Evolutionary conservation across 2,797 vertebrate genomes (phyloP).

Genomic region (Adelosebastes latens): DNA sequence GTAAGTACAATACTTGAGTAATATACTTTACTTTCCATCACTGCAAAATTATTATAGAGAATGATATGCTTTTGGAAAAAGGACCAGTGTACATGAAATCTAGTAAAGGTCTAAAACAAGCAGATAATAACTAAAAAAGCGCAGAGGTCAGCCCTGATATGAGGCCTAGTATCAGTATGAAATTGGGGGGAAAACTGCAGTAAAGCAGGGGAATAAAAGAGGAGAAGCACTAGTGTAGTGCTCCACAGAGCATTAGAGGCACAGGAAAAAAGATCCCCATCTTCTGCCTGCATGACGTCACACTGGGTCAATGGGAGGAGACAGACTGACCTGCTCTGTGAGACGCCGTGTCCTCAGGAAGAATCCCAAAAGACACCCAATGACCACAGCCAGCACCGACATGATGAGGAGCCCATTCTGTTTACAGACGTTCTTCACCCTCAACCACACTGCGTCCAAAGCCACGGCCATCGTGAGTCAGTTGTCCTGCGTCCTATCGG

Average conservation of each 20-base stretch:
- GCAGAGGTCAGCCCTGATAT: neutral
- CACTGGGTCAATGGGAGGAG: constrained; percentile 9
- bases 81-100: neutral
- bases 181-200: neutral
- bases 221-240: neutral
- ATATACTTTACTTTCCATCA: neutral
- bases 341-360: constrained; percentile 93
- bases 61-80: neutral
- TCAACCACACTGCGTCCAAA: constrained; percentile 86
- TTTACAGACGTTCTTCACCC: constrained; percentile 91
- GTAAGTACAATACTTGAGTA: no score
- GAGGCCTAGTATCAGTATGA: neutral
- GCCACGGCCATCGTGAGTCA: constrained; percentile 87
- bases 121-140: neutral
- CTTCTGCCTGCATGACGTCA: constrained; percentile 15
- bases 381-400: constrained; percentile 93
- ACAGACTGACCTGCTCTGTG: constrained; percentile 91
- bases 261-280: neutral
- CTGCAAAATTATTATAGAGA: neutral
- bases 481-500: constrained; percentile 71
- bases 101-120: neutral
- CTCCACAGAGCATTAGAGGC: neutral
- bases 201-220: neutral
- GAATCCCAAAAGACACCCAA: constrained; percentile 95
- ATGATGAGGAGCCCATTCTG: constrained; percentile 96